A percentile compares a stretch with the other conserved stretches of the same genome.
phyloP scores from a whole-genome alignment of 2,888 invertebrate genomes.

The Leptopilina myrica region DNA sequence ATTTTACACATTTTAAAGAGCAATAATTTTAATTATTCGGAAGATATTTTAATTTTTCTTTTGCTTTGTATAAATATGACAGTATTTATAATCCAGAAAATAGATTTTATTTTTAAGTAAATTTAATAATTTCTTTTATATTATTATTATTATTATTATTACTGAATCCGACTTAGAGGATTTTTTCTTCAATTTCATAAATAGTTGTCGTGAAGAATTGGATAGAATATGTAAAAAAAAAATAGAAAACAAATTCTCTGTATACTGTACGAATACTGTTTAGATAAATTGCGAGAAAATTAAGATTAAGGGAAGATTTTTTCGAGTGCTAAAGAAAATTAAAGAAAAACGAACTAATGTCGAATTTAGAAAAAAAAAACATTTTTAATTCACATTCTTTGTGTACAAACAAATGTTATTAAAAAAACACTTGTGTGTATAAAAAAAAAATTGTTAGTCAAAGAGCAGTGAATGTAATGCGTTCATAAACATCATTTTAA shows the following conservation, averaged over 20 bases:
- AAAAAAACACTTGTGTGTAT: not conserved
- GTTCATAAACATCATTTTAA: slow-evolving; percentile 17
- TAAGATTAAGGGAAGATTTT: not conserved
- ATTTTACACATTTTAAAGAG: not conserved
- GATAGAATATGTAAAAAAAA: no score
- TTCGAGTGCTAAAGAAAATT: not conserved
- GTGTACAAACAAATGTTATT: no score
- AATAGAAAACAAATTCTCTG: no score
- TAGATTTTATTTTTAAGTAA: no score
- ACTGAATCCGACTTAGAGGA: no score
- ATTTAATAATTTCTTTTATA: no score
- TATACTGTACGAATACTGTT: no score
- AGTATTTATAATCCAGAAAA: not conserved
- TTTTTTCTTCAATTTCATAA: no score
- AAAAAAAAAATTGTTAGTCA: slow-evolving; percentile 17
- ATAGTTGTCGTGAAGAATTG: no score
- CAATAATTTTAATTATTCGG: not conserved
- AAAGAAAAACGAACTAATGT: not conserved
- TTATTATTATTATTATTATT: no score
- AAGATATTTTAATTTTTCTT: slow-evolving; percentile 6
- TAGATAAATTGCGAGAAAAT: not conserved
- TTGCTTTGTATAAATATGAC: not conserved
- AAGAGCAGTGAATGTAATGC: slow-evolving; percentile 24
- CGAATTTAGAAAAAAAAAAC: not conserved
- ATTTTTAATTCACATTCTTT: not conserved